Conservation (phyloP, 64 coral and sea anemone species). For the Cladopsammia gracilis region DNA sequence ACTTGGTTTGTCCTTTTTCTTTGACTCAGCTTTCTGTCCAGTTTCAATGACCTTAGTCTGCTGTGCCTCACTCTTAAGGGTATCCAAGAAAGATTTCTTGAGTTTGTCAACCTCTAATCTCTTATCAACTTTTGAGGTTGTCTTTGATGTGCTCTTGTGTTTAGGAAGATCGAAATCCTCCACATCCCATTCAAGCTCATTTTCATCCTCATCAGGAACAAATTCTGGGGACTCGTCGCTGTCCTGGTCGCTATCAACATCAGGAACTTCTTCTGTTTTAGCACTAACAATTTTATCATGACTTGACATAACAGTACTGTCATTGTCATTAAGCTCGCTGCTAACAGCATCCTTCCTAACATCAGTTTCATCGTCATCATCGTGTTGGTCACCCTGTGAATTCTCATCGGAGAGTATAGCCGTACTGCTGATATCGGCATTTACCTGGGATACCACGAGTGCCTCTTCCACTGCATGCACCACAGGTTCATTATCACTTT, state of each 20-base stretch:
- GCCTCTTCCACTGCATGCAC: background rate
- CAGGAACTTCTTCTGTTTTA: background rate
- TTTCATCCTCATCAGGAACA: constrained; percentile 36
- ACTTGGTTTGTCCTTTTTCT: constrained; percentile 10
- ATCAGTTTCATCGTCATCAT: background rate
- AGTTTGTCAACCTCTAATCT: constrained; percentile 21
- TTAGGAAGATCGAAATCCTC: constrained; percentile 45
- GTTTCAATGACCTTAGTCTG: background rate
- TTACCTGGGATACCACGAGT: background rate
- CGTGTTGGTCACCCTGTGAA: background rate
- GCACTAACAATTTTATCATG: too few relatives aligned
- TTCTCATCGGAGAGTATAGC: background rate
- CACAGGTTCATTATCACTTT: background rate
- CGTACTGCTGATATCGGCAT: background rate
- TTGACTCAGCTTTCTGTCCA: background rate
- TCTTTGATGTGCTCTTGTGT: background rate
- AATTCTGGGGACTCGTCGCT: background rate
- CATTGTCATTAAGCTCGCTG: background rate
- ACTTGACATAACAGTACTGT: background rate
- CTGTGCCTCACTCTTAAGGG: constrained; percentile 27
- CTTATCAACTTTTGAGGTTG: background rate
- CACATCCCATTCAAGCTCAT: constrained; percentile 50
- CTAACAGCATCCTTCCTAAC: background rate
- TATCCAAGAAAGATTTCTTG: constrained; percentile 34
- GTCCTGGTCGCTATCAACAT: background rate